Evolutionary conservation across 2,797 vertebrate species (phyloP), one percentile per base, ranked within the genome.

Genomic region (Halcyon leucocephala): DNA sequence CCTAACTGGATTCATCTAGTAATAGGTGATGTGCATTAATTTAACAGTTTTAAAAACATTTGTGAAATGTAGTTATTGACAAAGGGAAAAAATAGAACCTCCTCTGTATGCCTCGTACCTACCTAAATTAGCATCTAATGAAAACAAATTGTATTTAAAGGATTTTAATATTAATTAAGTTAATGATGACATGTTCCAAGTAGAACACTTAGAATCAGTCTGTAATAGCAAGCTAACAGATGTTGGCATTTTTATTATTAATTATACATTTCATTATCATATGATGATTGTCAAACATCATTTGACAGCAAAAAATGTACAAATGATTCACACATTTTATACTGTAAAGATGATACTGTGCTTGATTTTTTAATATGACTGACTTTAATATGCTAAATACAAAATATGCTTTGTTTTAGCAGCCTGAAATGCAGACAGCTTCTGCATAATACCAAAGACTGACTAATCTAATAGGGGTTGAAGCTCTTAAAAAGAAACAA

Each of bases 181-280:
- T 98, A 98, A 98, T 98, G 97, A 96, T 97, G 97, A 98, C 97
- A 98, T 97, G 96, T 98, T 97, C 92, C 96, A 98, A 98, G 98
- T 88, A 98, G 96, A 95, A 96, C 96, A 96, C 94, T 98, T 96
- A 90, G 97, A 97, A 97, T 98, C 97, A 98, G 96, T 91, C 96
- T 97, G 94, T 97, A 98, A 97, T 95, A 98, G 97, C 96, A 98
- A 97, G 92, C 97, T 97, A 98, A 98, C 98, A 98, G 98, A 98
- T 98, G 98, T 97, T 98, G 98, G 97, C 98, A 98, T 98, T 98
- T 98, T 98, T 98, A 91, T 98, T 98, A 98, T 98, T 98, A 98
- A 98, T 98, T 98, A 98, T 98, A 98, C 98, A 98, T 98, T 98
- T 98, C 97, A 98, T 98, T 98, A 98, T 98, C 98, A 98, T 98